A percentile compares a stretch with the other conserved stretches of the same genome.
These are phyloP conservation scores for Odontomyia ornata DNA, from an alignment of 2,888 invertebrate species.

Conservation along the genomic window DNA sequence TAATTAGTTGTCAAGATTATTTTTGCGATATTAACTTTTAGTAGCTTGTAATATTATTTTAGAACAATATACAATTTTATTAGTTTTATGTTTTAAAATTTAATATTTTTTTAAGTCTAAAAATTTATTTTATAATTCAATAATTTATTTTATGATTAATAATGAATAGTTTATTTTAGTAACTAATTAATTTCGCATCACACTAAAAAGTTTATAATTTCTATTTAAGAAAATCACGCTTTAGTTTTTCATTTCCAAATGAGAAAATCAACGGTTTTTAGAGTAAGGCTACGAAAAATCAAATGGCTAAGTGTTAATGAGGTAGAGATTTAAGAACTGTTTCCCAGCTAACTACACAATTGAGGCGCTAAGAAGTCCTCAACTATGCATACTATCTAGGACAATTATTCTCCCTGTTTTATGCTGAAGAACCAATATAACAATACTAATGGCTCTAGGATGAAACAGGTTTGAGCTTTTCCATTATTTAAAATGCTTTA, in stretches of 20 bases:
- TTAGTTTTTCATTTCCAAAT: too few species aligned
- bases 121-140: too few species aligned
- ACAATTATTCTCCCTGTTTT: constrained; percentile 17
- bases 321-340: neutral
- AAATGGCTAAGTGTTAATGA: neutral
- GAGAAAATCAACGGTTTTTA: too few species aligned
- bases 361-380: neutral
- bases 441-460: neutral
- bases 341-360: neutral
- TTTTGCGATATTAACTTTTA: too few species aligned
- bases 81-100: too few species aligned
- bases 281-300: neutral
- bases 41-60: too few species aligned
- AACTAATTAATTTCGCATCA: neutral
- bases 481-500: too few species aligned
- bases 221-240: neutral
- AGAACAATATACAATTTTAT: too few species aligned
- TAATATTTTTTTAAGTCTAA: too few species aligned
- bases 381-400: constrained; percentile 9
- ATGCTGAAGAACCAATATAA: constrained; percentile 12
- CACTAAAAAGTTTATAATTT: neutral
- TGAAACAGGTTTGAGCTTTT: constrained; percentile 31
- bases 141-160: too few species aligned
- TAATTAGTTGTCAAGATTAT: too few species aligned
- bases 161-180: too few species aligned